Evolutionary conservation across 2,113 vertebrate genomes (phyloP).

Genomic region (Calonectris borealis): DNA sequence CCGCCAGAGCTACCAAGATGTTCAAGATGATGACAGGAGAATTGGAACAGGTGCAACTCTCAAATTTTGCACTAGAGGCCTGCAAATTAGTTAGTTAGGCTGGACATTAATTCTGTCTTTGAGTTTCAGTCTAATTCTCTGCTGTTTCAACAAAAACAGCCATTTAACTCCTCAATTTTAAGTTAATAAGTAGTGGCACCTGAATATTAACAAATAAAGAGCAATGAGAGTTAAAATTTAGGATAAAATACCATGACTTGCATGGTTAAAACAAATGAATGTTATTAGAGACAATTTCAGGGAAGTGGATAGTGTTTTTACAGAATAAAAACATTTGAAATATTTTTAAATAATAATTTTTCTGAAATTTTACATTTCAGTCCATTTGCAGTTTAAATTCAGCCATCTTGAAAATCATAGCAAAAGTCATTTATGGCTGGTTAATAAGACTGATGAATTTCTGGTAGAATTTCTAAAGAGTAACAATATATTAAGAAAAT

Average conservation of each 20-base stretch:
- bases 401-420: background rate
- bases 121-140: background rate
- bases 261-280: background rate
- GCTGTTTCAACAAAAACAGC: background rate
- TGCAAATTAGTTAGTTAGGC: background rate
- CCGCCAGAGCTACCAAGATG: slow-evolving; percentile 61
- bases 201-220: background rate
- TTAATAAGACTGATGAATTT: background rate
- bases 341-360: background rate
- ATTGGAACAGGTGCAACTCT: slow-evolving; percentile 67
- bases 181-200: background rate
- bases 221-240: background rate
- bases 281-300: background rate
- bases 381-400: background rate
- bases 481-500: background rate
- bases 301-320: background rate
- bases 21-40: slow-evolving; percentile 71
- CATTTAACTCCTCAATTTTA: background rate
- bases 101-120: background rate
- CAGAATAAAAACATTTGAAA: background rate
- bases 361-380: background rate
- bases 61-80: background rate
- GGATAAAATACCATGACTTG: background rate
- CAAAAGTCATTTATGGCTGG: background rate
- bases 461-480: background rate